phyloP scores from a whole-genome alignment of 2,888 invertebrate genomes.

The Pyrrhia umbra region DNA sequence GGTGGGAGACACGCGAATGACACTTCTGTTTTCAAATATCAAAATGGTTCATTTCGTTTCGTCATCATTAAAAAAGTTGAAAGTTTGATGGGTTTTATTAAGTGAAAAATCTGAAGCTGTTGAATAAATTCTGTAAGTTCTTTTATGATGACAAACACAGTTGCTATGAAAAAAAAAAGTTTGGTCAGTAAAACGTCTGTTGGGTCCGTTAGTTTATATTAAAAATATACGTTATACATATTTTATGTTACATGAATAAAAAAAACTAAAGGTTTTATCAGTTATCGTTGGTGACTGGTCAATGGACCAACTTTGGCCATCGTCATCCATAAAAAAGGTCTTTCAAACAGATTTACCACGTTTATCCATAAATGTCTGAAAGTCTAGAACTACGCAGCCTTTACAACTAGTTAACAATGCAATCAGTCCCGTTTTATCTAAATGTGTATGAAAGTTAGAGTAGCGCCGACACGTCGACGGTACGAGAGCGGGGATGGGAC shows the following conservation, averaged over 20 bases:
- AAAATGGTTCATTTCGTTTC: background rate
- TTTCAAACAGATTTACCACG: constrained; percentile 26
- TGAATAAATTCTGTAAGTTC: background rate
- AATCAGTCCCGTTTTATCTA: constrained; percentile 63
- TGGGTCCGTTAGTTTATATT: no score
- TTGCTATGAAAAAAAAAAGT: no score
- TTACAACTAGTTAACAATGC: constrained; percentile 48
- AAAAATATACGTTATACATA: no score
- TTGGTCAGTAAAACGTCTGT: no score
- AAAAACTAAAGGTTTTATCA: no score
- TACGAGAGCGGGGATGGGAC: constrained; percentile 25
- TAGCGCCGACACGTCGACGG: constrained; percentile 25
- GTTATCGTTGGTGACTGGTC: background rate
- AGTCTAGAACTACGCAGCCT: constrained; percentile 40
- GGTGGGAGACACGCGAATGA: constrained; percentile 46
- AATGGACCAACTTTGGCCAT: background rate
- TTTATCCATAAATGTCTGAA: constrained; percentile 26
- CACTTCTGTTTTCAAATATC: background rate
- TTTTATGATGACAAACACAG: background rate
- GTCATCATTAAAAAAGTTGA: background rate
- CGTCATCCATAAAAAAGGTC: constrained; percentile 31
- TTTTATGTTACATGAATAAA: no score
- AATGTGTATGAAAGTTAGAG: constrained; percentile 65
- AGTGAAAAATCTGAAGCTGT: background rate
- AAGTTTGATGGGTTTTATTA: background rate